These are phyloP conservation scores for Stenodera caucasica DNA, from an alignment of 2,888 invertebrate species.

Conservation along the genomic window DNA sequence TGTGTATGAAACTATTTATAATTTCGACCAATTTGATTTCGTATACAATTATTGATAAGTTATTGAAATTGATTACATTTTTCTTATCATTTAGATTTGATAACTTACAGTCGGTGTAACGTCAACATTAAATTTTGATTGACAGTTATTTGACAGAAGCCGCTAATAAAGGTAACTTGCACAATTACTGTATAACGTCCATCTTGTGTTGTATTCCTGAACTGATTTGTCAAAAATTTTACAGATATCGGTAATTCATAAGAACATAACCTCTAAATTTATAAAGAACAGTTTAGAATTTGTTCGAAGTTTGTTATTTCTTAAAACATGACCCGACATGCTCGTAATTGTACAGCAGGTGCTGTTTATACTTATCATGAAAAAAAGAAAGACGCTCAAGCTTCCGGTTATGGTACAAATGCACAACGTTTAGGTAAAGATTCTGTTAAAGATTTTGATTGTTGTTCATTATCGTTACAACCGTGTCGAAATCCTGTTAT, in stretches of 20 bases:
- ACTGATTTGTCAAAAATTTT: too few relatives aligned
- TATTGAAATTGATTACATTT: not conserved
- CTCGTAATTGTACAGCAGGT: conserved; percentile 97
- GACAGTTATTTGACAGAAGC: conserved; percentile 4
- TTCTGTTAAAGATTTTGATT: conserved; percentile 94
- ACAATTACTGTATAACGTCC: too few relatives aligned
- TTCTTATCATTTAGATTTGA: not conserved
- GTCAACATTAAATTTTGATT: not conserved
- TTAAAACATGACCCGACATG: conserved; percentile 87
- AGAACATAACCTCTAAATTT: too few relatives aligned
- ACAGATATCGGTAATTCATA: too few relatives aligned
- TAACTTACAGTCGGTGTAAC: not conserved
- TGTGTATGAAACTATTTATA: not conserved
- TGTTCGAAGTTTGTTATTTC: not conserved
- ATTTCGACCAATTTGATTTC: not conserved
- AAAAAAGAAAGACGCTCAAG: conserved; percentile 91
- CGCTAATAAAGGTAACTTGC: not conserved
- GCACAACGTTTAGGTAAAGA: conserved; percentile 89
- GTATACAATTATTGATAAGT: not conserved
- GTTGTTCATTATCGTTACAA: conserved; percentile 94
- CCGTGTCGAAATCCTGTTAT: conserved; percentile 93
- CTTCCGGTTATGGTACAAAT: conserved; percentile 91
- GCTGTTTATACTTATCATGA: conserved; percentile 99
- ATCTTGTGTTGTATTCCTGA: too few relatives aligned
- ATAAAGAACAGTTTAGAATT: not conserved